Evolutionary conservation across 2,888 invertebrate species (phyloP).

Genomic region (Cataglyphis altisquamis): DNA sequence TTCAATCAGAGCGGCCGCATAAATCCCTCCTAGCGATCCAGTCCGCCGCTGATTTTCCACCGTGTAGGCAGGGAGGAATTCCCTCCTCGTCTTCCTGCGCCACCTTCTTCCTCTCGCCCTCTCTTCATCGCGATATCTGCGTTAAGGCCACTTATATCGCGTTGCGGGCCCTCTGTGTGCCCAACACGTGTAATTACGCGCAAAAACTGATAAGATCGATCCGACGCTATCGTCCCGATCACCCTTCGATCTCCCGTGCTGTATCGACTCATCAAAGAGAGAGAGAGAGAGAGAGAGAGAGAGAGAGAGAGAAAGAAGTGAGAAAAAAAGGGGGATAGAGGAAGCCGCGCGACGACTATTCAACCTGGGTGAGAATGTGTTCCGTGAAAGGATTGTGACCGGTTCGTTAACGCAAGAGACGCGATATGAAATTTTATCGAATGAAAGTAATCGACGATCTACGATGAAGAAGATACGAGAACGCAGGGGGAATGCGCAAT

Average conservation of each 20-base stretch:
- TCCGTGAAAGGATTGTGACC: constrained; percentile 68
- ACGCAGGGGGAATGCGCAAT: not conserved
- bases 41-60: constrained; percentile 72
- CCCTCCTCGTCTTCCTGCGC: constrained; percentile 8
- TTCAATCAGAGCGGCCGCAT: constrained; percentile 70
- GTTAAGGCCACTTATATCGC: constrained; percentile 70
- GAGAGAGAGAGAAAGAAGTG: not conserved
- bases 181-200: constrained; percentile 85
- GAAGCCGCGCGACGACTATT: constrained; percentile 28
- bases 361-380: constrained; percentile 67
- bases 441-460: constrained; percentile 57
- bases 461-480: constrained; percentile 25
- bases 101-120: not conserved
- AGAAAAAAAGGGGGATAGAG: not conserved
- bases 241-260: constrained; percentile 81
- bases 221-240: constrained; percentile 82
- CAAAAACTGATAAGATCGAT: constrained; percentile 84
- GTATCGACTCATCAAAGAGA: constrained; percentile 82
- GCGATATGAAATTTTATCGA: constrained; percentile 59
- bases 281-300: not conserved
- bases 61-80: constrained; percentile 63
- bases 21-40: constrained; percentile 61
- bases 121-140: constrained; percentile 64
- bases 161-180: constrained; percentile 75
- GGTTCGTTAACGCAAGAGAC: constrained; percentile 69